A percentile compares a stretch with the other conserved stretches of the same genome.
phyloP scores from a whole-genome alignment of 2,888 invertebrate species.

The Drosophila koepferae region DNA sequence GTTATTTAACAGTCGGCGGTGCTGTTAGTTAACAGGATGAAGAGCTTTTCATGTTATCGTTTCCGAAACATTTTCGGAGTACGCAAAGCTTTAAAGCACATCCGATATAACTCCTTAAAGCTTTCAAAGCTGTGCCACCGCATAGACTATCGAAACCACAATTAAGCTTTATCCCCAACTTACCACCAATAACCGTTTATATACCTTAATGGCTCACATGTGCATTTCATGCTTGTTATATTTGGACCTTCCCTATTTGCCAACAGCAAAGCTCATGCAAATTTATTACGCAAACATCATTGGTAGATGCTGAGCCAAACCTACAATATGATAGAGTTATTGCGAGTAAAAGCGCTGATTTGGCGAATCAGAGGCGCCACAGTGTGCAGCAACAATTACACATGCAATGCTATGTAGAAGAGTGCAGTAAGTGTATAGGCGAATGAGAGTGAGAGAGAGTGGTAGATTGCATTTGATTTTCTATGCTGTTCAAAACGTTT shows the following conservation, averaged over 20 bases:
- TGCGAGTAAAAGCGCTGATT: neutral
- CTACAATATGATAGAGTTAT: neutral
- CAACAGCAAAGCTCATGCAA: neutral
- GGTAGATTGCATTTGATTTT: neutral
- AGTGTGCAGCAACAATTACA: neutral
- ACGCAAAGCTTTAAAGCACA: slow-evolving; percentile 9
- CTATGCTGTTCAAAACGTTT: neutral
- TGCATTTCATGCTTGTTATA: neutral
- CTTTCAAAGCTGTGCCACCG: neutral
- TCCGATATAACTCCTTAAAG: neutral
- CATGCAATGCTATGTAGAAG: neutral
- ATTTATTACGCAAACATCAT: neutral
- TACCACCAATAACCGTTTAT: neutral
- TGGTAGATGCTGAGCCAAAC: neutral
- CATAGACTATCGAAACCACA: neutral
- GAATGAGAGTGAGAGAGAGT: neutral
- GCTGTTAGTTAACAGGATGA: slow-evolving; percentile 21
- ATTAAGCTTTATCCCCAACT: neutral
- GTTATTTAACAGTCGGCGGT: slow-evolving; percentile 7
- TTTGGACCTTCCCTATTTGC: neutral
- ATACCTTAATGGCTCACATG: neutral
- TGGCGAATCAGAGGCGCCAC: neutral
- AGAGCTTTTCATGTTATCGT: neutral
- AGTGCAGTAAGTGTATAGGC: neutral
- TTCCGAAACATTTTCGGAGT: slow-evolving; percentile 36